phyloP scores from a whole-genome alignment of 2,888 invertebrate species.

The Nemotelus pantherinus region DNA sequence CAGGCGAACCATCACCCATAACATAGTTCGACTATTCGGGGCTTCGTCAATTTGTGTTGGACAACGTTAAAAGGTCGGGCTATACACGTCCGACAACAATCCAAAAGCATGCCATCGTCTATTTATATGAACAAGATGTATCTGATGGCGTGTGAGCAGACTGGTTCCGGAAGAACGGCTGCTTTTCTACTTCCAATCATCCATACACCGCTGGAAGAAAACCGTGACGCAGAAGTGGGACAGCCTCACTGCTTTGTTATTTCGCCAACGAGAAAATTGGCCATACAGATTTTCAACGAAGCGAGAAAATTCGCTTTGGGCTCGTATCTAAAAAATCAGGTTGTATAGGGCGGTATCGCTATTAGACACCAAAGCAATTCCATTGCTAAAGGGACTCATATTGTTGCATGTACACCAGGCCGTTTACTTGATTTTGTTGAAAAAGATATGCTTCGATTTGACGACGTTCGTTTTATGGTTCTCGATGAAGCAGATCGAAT shows the following conservation, averaged over 20 bases:
- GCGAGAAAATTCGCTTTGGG: no score
- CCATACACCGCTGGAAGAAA: slow-evolving; percentile 72
- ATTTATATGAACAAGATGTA: slow-evolving; percentile 82
- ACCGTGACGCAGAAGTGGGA: slow-evolving; percentile 67
- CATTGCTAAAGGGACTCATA: no score
- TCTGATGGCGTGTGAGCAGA: slow-evolving; percentile 97
- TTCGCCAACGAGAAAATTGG: slow-evolving; percentile 91
- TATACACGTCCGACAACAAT: slow-evolving; percentile 92
- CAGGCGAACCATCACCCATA: slow-evolving; percentile 73
- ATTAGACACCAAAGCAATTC: no score
- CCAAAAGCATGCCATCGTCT: slow-evolving; percentile 91
- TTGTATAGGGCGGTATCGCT: no score
- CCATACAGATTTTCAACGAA: no score
- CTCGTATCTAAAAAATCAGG: no score
- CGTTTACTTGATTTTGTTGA: slow-evolving; percentile 95
- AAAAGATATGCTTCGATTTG: slow-evolving; percentile 85
- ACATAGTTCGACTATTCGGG: slow-evolving; percentile 76
- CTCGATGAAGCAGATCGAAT: no score
- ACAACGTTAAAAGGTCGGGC: slow-evolving; percentile 81
- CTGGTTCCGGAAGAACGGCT: slow-evolving; percentile 98
- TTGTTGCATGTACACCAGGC: slow-evolving; percentile 98
- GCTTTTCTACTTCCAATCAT: slow-evolving; percentile 94
- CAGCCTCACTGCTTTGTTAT: slow-evolving; percentile 87
- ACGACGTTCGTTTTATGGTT: no score
- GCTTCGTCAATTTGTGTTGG: slow-evolving; percentile 74